phyloP scores from a whole-genome alignment of 2,113 vertebrate species.

The Macrotus californicus region DNA sequence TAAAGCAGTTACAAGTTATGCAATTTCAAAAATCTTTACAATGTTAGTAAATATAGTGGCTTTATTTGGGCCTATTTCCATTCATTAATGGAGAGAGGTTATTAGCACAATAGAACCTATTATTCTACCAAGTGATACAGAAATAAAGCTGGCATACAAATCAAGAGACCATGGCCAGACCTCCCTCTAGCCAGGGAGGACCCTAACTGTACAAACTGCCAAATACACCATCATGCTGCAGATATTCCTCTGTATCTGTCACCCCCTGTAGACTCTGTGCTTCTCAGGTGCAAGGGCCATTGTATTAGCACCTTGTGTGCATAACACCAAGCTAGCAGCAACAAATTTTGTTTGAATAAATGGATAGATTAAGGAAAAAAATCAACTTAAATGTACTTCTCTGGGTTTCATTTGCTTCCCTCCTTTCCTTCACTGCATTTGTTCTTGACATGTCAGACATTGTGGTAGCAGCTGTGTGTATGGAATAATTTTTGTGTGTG shows the following conservation, averaged over 20 bases:
- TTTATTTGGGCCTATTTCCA: background rate
- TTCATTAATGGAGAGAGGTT: background rate
- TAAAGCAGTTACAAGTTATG: background rate
- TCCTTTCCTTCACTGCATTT: background rate
- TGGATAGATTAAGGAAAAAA: background rate
- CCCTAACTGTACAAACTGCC: background rate
- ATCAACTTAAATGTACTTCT: background rate
- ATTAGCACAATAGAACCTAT: background rate
- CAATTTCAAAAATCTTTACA: background rate
- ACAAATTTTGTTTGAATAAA: background rate
- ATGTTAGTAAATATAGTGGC: background rate
- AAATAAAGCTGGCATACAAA: background rate
- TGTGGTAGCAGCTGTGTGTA: background rate
- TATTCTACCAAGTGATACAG: background rate
- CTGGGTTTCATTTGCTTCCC: background rate
- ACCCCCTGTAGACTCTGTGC: background rate
- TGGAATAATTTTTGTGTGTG: background rate
- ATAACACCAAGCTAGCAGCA: background rate
- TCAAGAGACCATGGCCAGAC: background rate
- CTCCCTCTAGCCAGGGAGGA: background rate
- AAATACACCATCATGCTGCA: background rate
- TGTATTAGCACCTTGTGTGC: background rate
- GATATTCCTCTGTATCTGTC: background rate
- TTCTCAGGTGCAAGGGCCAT: background rate
- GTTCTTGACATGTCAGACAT: background rate